A percentile compares a stretch with the other conserved stretches of the same genome.
Conservation (phyloP, 1,140 invertebrate species). For the Sycobia sp. region DNA sequence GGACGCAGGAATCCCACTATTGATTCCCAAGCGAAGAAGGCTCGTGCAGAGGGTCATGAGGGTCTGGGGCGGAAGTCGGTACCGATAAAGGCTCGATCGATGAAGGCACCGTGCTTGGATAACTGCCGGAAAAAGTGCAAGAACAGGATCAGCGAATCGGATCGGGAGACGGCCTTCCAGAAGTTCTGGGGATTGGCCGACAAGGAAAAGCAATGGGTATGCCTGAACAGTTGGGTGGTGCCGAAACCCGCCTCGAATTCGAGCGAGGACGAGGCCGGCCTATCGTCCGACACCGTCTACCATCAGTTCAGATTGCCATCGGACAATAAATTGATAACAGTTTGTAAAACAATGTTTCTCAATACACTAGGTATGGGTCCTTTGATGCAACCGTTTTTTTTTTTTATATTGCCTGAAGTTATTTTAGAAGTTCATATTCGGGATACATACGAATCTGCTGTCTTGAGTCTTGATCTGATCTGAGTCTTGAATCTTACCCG, state of each 20-base stretch:
- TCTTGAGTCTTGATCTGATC: too few species aligned
- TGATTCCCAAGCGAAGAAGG: conserved; percentile 4
- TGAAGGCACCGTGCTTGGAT: neutral
- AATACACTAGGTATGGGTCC: neutral
- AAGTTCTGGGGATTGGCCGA: neutral
- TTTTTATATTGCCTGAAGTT: too few species aligned
- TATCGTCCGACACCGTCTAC: neutral
- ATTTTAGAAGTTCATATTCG: too few species aligned
- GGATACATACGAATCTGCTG: too few species aligned
- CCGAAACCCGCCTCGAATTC: neutral
- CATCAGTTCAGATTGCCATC: neutral
- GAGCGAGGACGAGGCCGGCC: neutral
- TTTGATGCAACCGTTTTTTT: too few species aligned
- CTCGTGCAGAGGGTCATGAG: neutral
- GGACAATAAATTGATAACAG: neutral
- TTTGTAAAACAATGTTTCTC: neutral
- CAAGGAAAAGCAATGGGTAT: neutral
- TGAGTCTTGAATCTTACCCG: too few species aligned
- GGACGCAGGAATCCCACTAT: neutral
- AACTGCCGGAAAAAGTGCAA: neutral
- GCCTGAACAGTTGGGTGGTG: neutral
- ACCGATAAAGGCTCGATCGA: neutral
- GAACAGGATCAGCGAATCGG: neutral
- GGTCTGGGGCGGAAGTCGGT: neutral
- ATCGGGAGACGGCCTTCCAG: neutral